These are phyloP conservation scores for Ciconia boyciana DNA, from an alignment of 2,113 vertebrate species.

Conservation along the genomic window DNA sequence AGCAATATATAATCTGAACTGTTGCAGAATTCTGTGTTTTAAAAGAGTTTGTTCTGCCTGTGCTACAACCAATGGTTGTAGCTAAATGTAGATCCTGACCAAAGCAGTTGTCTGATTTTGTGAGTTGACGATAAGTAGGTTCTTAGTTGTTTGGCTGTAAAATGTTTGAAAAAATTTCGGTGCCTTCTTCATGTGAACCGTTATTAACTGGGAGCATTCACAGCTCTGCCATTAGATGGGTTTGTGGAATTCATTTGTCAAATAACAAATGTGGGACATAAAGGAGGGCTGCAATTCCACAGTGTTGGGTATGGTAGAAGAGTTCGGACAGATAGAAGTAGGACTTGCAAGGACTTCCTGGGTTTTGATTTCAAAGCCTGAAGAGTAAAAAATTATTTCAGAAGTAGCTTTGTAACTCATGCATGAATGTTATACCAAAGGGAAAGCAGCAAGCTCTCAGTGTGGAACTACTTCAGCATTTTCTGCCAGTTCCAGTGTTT, in stretches of 20 bases:
- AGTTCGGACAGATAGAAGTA: background rate
- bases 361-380: background rate
- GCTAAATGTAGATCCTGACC: background rate
- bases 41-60: background rate
- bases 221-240: background rate
- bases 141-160: background rate
- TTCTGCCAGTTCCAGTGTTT: slow-evolving; percentile 6
- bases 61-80: background rate
- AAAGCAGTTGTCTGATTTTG: background rate
- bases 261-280: background rate
- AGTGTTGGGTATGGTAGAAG: background rate
- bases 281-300: background rate
- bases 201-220: background rate
- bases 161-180: background rate
- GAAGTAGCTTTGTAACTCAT: background rate
- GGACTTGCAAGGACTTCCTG: background rate
- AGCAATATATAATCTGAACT: background rate
- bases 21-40: background rate
- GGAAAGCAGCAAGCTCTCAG: background rate
- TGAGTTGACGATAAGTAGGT: background rate
- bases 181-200: background rate
- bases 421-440: background rate
- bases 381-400: background rate
- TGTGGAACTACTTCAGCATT: background rate
- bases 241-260: background rate